Evolutionary conservation across 2,888 invertebrate species (phyloP).

Genomic region (Tuta absoluta): DNA sequence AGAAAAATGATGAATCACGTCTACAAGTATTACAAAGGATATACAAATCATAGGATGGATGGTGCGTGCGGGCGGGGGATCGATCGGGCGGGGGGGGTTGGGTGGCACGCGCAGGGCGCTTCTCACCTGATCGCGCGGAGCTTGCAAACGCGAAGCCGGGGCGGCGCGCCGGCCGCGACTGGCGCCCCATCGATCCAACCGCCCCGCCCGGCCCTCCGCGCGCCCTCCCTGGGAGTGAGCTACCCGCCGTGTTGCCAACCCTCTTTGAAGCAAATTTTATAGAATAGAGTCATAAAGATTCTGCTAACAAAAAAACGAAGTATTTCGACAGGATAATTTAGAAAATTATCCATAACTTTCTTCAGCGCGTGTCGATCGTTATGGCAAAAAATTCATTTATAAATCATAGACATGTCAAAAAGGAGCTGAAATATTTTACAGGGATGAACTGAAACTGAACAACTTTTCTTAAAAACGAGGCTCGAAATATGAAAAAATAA

Average conservation of each 20-base stretch:
- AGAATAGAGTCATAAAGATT: no score
- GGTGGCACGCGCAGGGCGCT: slow-evolving; percentile 33
- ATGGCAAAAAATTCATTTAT: no score
- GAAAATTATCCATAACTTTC: no score
- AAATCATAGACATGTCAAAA: no score
- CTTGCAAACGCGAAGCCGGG: slow-evolving; percentile 55
- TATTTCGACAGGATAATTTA: no score
- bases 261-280: not conserved
- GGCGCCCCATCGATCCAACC: slow-evolving; percentile 57
- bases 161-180: slow-evolving; percentile 66
- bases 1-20: not conserved
- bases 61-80: slow-evolving; percentile 32
- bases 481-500: no score
- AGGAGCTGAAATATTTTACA: no score
- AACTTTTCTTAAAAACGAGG: no score
- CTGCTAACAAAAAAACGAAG: no score
- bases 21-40: not conserved
- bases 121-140: slow-evolving; percentile 39
- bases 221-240: slow-evolving; percentile 24
- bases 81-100: slow-evolving; percentile 29
- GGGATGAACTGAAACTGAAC: no score
- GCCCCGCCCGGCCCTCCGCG: slow-evolving; percentile 37
- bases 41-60: not conserved
- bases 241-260: slow-evolving; percentile 31
- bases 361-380: no score